Evolutionary conservation across 2,113 vertebrate species (phyloP), one percentile per base, ranked within the genome.

Genomic region (Pangasianodon hypophthalmus): DNA sequence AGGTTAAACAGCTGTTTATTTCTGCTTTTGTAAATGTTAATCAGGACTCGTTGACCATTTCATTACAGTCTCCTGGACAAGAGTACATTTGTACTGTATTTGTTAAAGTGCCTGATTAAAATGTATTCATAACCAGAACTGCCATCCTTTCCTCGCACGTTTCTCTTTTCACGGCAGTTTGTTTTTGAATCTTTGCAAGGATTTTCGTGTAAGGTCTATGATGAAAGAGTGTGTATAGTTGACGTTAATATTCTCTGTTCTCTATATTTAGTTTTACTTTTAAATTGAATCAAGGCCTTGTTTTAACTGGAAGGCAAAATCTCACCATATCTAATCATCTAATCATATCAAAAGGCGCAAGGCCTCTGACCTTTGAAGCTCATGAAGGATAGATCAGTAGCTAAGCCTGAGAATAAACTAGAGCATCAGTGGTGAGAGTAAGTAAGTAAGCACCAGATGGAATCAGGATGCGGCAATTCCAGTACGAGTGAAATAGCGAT

Each of bases 31-130:
- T 88, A 88, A 86, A 81, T 85, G 62, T 60, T 83, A 81, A 87
- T 82, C 44, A 64, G 90, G 52, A 83, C 87, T 50, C 29, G 71
- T 44, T 46, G 81, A 60, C 41, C 73, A 37, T 41, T 89, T 82
- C 64, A 46, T 87, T 83, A 86, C 83, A 50, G 46, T 81, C 87
- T 90, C 88, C 92, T 91, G 85, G 88, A 91, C 90, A 84, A 86
- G 48, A 75, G 56, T 89, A 84, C 67, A 14, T 85, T 18, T 85
- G 69, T 88, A 85, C 88, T 93, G 94, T 94, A 94, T 94, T 94
- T 92, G 91, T 94, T 77, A 91, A 95, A 95, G 96, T 96, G 95
- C 95, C 95, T 95, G 91, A 96, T 95, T 96, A 95, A 96, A 92
- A 90, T 75, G 62, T 89, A 85, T 89, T 90, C 85, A 50, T 83